A percentile compares a stretch with the other conserved stretches of the same genome.
These are phyloP conservation scores for Silurus asotus DNA, from an alignment of 2,113 vertebrate species.

Conservation along the genomic window DNA sequence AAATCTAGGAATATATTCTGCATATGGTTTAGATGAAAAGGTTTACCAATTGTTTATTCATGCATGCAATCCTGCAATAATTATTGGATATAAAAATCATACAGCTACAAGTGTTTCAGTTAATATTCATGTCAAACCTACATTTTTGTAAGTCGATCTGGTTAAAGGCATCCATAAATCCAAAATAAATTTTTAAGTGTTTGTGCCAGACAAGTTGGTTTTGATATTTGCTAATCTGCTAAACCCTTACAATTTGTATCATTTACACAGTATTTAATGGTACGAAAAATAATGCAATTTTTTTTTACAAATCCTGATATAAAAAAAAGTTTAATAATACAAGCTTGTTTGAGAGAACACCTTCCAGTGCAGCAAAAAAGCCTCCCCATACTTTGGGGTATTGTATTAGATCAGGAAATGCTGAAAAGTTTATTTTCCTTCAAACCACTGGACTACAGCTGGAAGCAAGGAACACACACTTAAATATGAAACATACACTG, in stretches of 20 bases:
- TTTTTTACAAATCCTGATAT: too few species aligned
- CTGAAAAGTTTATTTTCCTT: conserved; percentile 37
- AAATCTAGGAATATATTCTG: background rate
- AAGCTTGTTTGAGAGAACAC: conserved; percentile 28
- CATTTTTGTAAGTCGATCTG: too few species aligned
- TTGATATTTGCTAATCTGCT: background rate
- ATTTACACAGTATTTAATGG: background rate
- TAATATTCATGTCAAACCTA: background rate
- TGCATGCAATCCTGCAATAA: background rate
- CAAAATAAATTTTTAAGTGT: background rate
- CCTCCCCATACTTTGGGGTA: conserved; percentile 17
- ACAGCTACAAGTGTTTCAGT: background rate
- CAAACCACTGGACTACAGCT: conserved; percentile 14
- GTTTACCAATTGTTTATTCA: background rate
- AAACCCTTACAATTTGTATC: background rate
- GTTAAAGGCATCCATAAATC: too few species aligned
- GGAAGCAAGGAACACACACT: background rate
- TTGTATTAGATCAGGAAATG: conserved; percentile 27
- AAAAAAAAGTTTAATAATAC: conserved; percentile 28
- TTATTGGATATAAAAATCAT: background rate
- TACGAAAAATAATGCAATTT: background rate
- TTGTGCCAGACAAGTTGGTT: background rate
- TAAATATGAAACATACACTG: background rate
- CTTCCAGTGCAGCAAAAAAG: conserved; percentile 1
- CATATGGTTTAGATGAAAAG: background rate